Base-by-base conservation (phyloP, 2,797 vertebrate genomes). In the Notolabrus celidotus region DNA sequence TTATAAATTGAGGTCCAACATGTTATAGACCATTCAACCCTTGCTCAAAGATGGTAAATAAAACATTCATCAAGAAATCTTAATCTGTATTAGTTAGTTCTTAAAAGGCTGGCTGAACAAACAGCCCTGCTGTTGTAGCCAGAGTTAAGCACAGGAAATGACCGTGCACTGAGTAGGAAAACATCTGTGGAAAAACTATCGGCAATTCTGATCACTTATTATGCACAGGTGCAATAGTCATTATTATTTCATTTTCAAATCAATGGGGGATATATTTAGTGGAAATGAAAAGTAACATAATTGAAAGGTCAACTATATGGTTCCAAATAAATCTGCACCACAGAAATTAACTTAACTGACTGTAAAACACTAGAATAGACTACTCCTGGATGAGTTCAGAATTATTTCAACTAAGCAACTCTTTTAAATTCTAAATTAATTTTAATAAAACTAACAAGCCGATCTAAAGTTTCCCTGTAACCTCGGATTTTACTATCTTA, bases 71-170 rank as follows among this genome's bases (percentile, higher is more conserved):
- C 25, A 46, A 22, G 43, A 83, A 57, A 55, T 63, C 33, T 36
- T 86, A n/a, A 41, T 83, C 75, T 47, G 77, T 36, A 11, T 36
- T 2, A 11, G 14, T 82, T 31, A 4, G 46, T 63, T 70, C 77
- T 51, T 65, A 33, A 65, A 67, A 74, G 12, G 49, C 50, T 66
- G 76, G 80, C 79, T 69, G 39, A 59, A 84, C 77, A 64, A 83
- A 88, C 87, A 91, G 88, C 77, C 81, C 86, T 51, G 88, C 88
- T 91, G 86, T 51, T 81, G 76, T 74, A 71, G 74, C 78, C 73
- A 47, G 17, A 58, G 45, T 42, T 50, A 47, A 82, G 51, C n/a
- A 59, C 34, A 82, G 64, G 51, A 67, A 75, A 70, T 38, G 7
- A 83, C 60, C 55, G 65, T 46, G 50, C 46, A 74, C 50, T 16